Base-by-base conservation (phyloP, 2,888 invertebrate genomes). In the Apodemia duryi region DNA sequence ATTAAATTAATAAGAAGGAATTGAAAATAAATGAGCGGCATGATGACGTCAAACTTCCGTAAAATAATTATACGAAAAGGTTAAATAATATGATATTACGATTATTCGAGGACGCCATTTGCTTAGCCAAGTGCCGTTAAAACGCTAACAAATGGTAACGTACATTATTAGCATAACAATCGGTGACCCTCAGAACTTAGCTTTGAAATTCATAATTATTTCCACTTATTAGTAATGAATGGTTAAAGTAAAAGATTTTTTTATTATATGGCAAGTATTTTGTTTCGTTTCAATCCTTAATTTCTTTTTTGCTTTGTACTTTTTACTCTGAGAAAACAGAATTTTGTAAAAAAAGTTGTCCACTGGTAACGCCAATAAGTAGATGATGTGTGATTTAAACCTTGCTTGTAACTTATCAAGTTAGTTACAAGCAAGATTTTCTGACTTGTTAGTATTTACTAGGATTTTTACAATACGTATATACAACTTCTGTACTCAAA, bases 71-170 rank as follows among this genome's bases (percentile, higher is more conserved):
- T 11, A 32, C 5, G 5, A 29, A 57, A 57, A 57, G 57, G 13
- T 57, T 32, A 57, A 57, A 57, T 29, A 57, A 57, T 11, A 32
- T 32, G 32, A 32, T 6, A 32, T 57, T 32, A 32, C 28, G 57
- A 32, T 57, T 11, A 57, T 46, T 46, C 57, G 57, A 32, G 57
- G 57, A 11, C 57, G 57, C 57, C 28, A 32, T 57, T 32, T 57
- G 57, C 57, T 57, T 28, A 57, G 32, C 32, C 57, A 29, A 57
- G 29, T 57, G 57, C 32, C 57, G 32, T 29, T 57, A 57, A 57
- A 57, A 57, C 57, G 57, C 29, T 57, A 57, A 57, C 32, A 32
- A 32, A 11, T 32, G 57, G 57, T 11, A 32, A 32, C 28, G 29
- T 29, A 54, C 28, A 54, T 54, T 11, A 29, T 54, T 54, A 54